A percentile compares a stretch with the other conserved stretches of the same genome.
Conservation (phyloP, 1,140 invertebrate species). For the Bombus huntii region DNA sequence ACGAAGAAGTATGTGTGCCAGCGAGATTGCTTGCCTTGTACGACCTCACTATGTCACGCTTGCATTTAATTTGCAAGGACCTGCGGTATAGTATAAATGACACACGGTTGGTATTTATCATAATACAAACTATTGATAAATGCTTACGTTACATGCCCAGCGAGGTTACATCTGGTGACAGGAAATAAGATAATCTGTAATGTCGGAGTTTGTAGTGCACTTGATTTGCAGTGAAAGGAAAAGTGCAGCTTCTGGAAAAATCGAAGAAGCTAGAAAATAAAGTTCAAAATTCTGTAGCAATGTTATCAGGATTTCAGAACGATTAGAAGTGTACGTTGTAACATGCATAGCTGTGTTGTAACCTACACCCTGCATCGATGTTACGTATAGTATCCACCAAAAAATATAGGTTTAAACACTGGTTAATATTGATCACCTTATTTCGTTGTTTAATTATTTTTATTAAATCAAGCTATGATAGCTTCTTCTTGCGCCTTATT, state of each 20-base stretch:
- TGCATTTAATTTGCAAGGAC: too few relatives aligned
- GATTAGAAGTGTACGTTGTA: neutral
- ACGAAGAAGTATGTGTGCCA: too few relatives aligned
- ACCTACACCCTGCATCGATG: neutral
- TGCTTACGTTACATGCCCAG: too few relatives aligned
- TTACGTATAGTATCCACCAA: neutral
- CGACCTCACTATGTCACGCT: too few relatives aligned
- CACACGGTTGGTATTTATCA: too few relatives aligned
- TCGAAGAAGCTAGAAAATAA: too few relatives aligned
- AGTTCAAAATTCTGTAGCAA: neutral
- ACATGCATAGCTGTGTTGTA: neutral
- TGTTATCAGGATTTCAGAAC: conserved; percentile 9
- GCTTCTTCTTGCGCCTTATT: too few relatives aligned
- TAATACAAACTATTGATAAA: too few relatives aligned
- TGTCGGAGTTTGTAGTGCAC: neutral
- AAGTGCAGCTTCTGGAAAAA: neutral
- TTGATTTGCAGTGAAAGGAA: neutral
- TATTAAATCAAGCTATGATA: neutral
- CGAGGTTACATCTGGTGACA: too few relatives aligned
- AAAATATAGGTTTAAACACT: neutral
- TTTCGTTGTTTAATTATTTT: neutral
- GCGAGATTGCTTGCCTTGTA: too few relatives aligned
- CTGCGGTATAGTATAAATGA: too few relatives aligned
- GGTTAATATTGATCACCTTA: neutral
- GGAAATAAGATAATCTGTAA: neutral